Evolutionary conservation across 2,113 vertebrate genomes (phyloP).

Genomic region (Gnathonemus longibarbis): DNA sequence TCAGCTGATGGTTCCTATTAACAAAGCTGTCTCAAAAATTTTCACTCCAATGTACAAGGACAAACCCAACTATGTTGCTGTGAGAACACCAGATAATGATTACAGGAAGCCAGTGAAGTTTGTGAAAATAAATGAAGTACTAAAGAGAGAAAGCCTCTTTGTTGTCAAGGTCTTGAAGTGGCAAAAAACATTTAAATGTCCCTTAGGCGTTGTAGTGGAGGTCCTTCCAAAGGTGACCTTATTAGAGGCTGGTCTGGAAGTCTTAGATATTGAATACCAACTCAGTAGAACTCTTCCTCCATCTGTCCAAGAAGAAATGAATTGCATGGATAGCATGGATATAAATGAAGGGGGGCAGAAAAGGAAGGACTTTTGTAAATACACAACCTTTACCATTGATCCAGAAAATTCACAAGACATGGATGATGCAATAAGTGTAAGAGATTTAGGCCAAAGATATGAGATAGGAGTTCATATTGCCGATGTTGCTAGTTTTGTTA

Average conservation of each 20-base stretch:
- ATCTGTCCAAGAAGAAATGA: slow-evolving; percentile 25
- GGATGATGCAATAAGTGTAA: slow-evolving; percentile 77
- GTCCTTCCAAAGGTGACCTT: slow-evolving; percentile 52
- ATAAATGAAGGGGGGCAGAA: slow-evolving; percentile 36
- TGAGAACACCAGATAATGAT: slow-evolving; percentile 49
- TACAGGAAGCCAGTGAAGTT: slow-evolving; percentile 34
- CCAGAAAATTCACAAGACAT: slow-evolving; percentile 60
- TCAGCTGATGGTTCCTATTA: slow-evolving; percentile 72
- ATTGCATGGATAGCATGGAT: neutral
- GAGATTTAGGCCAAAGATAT: slow-evolving; percentile 56
- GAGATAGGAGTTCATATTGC: slow-evolving; percentile 81
- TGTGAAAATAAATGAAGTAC: slow-evolving; percentile 44
- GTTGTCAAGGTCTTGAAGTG: slow-evolving; percentile 66
- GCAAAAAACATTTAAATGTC: slow-evolving; percentile 56
- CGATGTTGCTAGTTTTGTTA: slow-evolving; percentile 68
- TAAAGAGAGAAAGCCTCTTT: slow-evolving; percentile 55
- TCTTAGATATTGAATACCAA: slow-evolving; percentile 61
- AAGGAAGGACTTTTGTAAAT: slow-evolving; percentile 45
- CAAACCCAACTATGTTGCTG: slow-evolving; percentile 53
- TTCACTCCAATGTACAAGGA: slow-evolving; percentile 57
- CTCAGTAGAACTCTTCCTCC: slow-evolving; percentile 42
- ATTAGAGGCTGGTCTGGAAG: slow-evolving; percentile 51
- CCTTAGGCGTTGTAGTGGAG: slow-evolving; percentile 65
- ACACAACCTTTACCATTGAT: slow-evolving; percentile 75
- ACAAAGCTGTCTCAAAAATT: slow-evolving; percentile 66